Evolutionary conservation across 2,888 invertebrate species (phyloP).

Genomic region (Epiblema foenella): DNA sequence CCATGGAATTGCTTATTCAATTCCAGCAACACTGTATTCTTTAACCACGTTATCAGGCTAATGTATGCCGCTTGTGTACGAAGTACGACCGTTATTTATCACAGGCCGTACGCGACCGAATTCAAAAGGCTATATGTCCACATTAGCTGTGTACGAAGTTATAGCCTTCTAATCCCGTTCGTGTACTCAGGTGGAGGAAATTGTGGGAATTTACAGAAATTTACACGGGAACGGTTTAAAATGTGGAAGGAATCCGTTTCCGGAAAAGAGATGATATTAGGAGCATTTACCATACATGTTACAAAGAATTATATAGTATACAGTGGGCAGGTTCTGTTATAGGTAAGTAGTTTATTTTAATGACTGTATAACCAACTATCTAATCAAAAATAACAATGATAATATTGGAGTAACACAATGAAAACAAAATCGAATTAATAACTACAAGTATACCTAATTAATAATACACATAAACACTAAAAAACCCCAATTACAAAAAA

Average conservation of each 20-base stretch:
- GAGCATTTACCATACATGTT: conserved; percentile 3
- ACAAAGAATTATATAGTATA: background rate
- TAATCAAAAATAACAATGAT: too few relatives aligned
- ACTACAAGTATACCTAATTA: too few relatives aligned
- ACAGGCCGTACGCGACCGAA: conserved; percentile 10
- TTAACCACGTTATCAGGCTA: conserved; percentile 37
- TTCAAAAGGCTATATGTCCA: conserved; percentile 4
- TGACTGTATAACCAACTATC: too few relatives aligned
- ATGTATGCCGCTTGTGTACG: conserved; percentile 37
- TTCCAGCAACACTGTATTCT: conserved; percentile 37
- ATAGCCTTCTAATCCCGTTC: background rate
- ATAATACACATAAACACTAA: too few relatives aligned
- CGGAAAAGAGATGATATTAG: conserved; percentile 30
- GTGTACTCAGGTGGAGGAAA: conserved; percentile 31
- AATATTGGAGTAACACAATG: too few relatives aligned
- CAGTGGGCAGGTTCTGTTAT: too few relatives aligned
- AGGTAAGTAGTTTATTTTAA: too few relatives aligned
- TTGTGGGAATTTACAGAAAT: conserved; percentile 35
- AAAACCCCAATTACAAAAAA: too few relatives aligned
- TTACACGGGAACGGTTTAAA: conserved; percentile 37
- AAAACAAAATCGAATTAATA: too few relatives aligned
- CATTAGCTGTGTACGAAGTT: background rate
- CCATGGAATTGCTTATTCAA: conserved; percentile 28
- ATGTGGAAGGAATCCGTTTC: conserved; percentile 37
- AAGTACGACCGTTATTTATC: conserved; percentile 38